Percentiles rank a stretch among this genome's conserved stretches.
Evolutionary conservation across 2,113 vertebrate species (phyloP).

Genomic region (Sinocyclocheilus maitianheensis): DNA sequence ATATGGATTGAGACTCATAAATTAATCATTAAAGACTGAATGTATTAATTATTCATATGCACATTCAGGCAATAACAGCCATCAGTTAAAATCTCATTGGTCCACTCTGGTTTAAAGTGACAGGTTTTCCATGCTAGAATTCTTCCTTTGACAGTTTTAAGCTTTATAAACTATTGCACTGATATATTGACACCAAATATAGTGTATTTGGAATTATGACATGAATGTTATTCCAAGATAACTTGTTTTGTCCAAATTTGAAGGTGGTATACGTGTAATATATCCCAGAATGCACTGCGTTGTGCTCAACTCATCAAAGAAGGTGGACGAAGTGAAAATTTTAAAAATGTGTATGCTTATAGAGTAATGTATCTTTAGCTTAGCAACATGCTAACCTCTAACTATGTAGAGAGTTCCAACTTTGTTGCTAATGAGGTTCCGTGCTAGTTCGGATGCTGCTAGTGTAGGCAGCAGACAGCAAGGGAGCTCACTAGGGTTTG

Average conservation of each 20-base stretch:
- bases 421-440: background rate
- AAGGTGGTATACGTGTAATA: background rate
- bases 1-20: slow-evolving; percentile 58
- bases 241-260: background rate
- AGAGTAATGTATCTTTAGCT: background rate
- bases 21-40: slow-evolving; percentile 56
- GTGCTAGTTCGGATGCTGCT: background rate
- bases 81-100: slow-evolving; percentile 23
- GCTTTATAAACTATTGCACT: background rate
- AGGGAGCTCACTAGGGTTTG: background rate
- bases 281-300: background rate
- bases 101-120: slow-evolving; percentile 38
- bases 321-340: background rate
- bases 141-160: background rate
- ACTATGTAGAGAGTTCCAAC: background rate
- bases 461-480: background rate
- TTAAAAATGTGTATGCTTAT: background rate
- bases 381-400: background rate
- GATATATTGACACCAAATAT: background rate
- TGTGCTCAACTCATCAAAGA: background rate
- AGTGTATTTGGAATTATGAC: background rate
- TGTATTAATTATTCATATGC: slow-evolving; percentile 55
- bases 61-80: slow-evolving; percentile 35
- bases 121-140: background rate
- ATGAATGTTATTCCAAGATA: background rate